These are phyloP conservation scores for Sebastes steindachneri DNA, from an alignment of 2,797 vertebrate species.

Conservation along the genomic window DNA sequence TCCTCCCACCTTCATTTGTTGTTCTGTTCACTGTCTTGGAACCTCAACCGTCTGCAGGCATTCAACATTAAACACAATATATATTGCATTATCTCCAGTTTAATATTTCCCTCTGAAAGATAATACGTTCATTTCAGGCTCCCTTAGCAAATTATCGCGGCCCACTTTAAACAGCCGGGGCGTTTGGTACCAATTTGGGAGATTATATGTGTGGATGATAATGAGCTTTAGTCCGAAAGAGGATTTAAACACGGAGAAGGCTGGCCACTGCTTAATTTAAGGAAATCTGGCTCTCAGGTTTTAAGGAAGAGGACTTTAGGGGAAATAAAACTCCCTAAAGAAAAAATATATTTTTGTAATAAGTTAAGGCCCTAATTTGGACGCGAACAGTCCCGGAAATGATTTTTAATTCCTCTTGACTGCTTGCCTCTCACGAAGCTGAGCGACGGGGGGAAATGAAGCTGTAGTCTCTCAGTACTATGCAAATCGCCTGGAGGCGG, in stretches of 20 bases:
- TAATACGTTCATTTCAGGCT: conserved; percentile 64
- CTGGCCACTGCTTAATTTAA: conserved; percentile 65
- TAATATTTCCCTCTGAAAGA: conserved; percentile 55
- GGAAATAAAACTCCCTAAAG: background rate
- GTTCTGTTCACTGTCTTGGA: conserved; percentile 4
- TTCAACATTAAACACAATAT: conserved; percentile 39
- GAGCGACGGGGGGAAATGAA: conserved; percentile 34
- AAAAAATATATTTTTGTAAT: conserved; percentile 23
- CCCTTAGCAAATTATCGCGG: conserved; percentile 61
- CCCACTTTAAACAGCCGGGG: conserved; percentile 65
- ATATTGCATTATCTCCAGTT: conserved; percentile 41
- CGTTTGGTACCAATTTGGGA: conserved; percentile 74
- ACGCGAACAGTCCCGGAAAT: conserved; percentile 41
- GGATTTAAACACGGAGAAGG: conserved; percentile 78
- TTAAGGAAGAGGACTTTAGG: conserved; percentile 35
- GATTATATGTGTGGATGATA: conserved; percentile 83
- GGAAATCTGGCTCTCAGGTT: conserved; percentile 66
- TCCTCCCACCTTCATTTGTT: background rate
- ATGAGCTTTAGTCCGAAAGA: conserved; percentile 81
- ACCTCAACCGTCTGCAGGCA: conserved; percentile 24
- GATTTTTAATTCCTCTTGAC: conserved; percentile 46
- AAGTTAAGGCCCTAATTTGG: conserved; percentile 39
- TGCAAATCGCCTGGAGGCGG: conserved; percentile 51
- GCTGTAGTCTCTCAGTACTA: conserved; percentile 31
- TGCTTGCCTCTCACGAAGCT: conserved; percentile 22